phyloP scores from a whole-genome alignment of 2,797 vertebrate species.

The Hydrocynus forskahlii region DNA sequence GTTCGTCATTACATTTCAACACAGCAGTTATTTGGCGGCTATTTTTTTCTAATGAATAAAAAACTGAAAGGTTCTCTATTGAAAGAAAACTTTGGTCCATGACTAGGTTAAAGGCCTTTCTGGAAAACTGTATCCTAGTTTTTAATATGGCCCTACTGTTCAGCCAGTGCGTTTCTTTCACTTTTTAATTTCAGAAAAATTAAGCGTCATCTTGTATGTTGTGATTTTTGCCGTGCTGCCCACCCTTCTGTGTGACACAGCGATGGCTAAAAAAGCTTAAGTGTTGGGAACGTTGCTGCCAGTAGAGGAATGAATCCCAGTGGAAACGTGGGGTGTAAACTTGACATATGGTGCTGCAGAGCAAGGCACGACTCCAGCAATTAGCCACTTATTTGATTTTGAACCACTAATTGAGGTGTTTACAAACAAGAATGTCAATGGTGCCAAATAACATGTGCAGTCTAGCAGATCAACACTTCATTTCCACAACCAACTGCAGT shows the following conservation, averaged over 20 bases:
- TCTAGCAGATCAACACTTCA: constrained; percentile 15
- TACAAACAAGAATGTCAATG: constrained; percentile 6
- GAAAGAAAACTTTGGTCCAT: too few relatives aligned
- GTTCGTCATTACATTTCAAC: too few relatives aligned
- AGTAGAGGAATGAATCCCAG: not conserved
- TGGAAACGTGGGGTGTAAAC: constrained; percentile 1
- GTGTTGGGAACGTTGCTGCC: not conserved
- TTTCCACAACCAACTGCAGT: not conserved
- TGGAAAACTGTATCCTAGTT: too few relatives aligned
- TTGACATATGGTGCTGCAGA: constrained; percentile 25
- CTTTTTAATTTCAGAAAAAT: too few relatives aligned
- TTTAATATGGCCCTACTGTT: too few relatives aligned
- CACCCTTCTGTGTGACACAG: not conserved
- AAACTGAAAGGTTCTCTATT: too few relatives aligned
- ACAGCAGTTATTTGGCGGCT: too few relatives aligned
- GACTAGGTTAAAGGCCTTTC: too few relatives aligned
- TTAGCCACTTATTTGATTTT: constrained; percentile 39
- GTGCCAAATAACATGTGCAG: not conserved
- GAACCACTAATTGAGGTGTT: constrained; percentile 35
- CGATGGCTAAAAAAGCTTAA: not conserved
- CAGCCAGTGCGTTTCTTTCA: too few relatives aligned
- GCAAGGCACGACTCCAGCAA: constrained; percentile 10
- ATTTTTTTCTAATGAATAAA: too few relatives aligned
- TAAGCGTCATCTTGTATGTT: too few relatives aligned
- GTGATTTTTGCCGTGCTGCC: too few relatives aligned